A percentile compares a stretch with the other conserved stretches of the same genome.
phyloP scores from a whole-genome alignment of 2,113 vertebrate species.

The Podilymbus podiceps region DNA sequence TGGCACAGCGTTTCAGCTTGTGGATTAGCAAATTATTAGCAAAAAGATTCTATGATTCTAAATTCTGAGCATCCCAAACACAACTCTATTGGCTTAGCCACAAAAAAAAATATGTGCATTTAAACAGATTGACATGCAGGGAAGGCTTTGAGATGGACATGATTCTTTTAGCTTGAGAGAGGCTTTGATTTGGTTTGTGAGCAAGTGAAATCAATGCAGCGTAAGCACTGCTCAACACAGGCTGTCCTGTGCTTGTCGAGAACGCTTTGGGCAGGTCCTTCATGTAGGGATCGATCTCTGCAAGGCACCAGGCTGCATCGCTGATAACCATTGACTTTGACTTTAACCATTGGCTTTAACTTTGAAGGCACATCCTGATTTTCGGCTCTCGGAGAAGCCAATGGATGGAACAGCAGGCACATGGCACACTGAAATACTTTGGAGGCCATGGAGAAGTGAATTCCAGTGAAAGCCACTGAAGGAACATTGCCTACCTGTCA shows the following conservation, averaged over 20 bases:
- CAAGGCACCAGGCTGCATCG: neutral
- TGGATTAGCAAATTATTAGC: neutral
- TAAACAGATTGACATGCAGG: neutral
- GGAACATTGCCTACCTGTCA: neutral
- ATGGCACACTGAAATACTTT: neutral
- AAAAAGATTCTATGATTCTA: too few relatives aligned
- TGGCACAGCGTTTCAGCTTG: rapidly evolving
- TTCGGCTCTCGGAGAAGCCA: neutral
- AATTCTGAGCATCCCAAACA: neutral
- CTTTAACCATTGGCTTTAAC: neutral
- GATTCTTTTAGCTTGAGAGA: neutral
- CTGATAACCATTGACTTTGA: neutral
- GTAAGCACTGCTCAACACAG: neutral
- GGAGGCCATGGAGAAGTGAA: neutral
- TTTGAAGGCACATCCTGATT: neutral
- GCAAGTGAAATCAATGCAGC: neutral
- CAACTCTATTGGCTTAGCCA: neutral
- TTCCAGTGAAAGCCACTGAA: neutral
- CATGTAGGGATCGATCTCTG: rapidly evolving
- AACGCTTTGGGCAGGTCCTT: neutral
- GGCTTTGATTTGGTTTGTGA: neutral
- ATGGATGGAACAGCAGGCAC: neutral
- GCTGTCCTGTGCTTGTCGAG: neutral
- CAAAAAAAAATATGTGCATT: neutral
- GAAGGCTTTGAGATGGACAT: neutral